These are phyloP conservation scores for Sphaeridia pumilis DNA, from an alignment of 2,888 invertebrate species.

Conservation along the genomic window DNA sequence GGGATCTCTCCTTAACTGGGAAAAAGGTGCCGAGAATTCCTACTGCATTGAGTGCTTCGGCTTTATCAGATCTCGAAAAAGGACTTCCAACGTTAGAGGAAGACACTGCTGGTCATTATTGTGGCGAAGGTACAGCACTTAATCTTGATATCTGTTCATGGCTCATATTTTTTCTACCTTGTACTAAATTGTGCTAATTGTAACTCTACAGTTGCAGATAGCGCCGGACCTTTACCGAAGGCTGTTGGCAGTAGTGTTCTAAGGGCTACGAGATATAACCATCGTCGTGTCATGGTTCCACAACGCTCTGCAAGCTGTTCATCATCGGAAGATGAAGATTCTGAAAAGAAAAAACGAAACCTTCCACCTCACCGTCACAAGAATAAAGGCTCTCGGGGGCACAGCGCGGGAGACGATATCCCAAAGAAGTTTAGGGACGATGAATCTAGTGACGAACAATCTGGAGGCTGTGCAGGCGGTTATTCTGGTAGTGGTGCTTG, in stretches of 20 bases:
- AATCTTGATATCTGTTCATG: not conserved
- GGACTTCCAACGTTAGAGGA: conserved; percentile 20
- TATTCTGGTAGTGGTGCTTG: conserved; percentile 37
- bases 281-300: conserved; percentile 19
- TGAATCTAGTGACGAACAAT: conserved; percentile 72
- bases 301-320: conserved; percentile 23
- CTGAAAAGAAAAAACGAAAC: conserved; percentile 21
- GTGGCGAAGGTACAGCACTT: conserved; percentile 16
- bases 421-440: conserved; percentile 44
- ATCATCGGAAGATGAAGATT: conserved; percentile 23
- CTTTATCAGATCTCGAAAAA: conserved; percentile 18
- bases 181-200: not conserved
- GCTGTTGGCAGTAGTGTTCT: conserved; percentile 3
- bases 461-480: conserved; percentile 45
- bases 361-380: conserved; percentile 11
- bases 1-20: conserved; percentile 7
- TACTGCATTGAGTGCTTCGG: conserved; percentile 16
- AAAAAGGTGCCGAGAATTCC: conserved; percentile 17
- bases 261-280: conserved; percentile 9
- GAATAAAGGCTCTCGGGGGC: conserved; percentile 10
- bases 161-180: not conserved
- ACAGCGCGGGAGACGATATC: conserved; percentile 5
- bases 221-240: conserved; percentile 17
- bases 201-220: conserved; percentile 13
- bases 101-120: conserved; percentile 9